Evolutionary conservation across 2,113 vertebrate genomes (phyloP).

Genomic region (Microcebus griseorufus): DNA sequence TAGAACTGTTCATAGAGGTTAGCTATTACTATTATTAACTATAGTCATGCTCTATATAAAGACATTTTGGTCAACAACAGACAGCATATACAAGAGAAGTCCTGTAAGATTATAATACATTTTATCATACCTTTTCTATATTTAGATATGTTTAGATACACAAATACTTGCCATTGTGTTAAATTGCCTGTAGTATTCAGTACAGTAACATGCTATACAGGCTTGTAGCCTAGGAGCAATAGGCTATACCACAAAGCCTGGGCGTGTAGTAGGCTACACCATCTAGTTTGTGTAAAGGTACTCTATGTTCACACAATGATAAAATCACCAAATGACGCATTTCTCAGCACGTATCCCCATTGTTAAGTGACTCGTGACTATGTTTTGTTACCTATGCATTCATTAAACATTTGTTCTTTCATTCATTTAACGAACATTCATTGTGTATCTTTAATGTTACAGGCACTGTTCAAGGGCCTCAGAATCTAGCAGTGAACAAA

Average conservation of each 20-base stretch:
- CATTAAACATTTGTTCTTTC: background rate
- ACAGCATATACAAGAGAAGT: background rate
- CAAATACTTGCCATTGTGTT: background rate
- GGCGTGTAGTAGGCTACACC: background rate
- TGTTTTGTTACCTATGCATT: background rate
- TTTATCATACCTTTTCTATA: background rate
- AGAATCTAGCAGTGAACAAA: background rate
- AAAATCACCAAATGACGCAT: background rate
- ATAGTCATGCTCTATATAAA: background rate
- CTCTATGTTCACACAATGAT: background rate
- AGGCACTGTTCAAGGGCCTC: background rate
- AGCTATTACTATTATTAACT: background rate
- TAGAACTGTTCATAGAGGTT: background rate
- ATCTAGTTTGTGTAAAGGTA: background rate
- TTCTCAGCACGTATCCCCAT: background rate
- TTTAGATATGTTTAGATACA: background rate
- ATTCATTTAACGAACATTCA: background rate
- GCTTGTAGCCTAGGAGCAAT: background rate
- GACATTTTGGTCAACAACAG: background rate
- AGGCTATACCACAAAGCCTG: background rate
- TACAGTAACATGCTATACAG: background rate
- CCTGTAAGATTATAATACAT: background rate
- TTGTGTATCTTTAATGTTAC: background rate
- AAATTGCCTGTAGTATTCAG: background rate
- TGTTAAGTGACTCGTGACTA: background rate